Percentiles rank a stretch among this genome's conserved stretches.
Conservation (phyloP, 2,113 vertebrate species). For the Zosterops borbonicus region DNA sequence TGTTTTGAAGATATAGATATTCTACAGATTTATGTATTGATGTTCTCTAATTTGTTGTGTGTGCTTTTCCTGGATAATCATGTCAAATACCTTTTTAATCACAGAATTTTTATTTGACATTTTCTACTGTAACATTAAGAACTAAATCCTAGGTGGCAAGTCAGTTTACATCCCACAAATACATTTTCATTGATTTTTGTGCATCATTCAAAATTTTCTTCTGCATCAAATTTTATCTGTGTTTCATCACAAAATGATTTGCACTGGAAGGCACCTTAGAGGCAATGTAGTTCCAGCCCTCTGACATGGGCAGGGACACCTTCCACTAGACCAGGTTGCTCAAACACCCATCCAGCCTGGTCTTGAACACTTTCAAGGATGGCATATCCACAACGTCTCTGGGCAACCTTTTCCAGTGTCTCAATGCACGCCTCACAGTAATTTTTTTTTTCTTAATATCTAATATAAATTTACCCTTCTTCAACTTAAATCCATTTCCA, state of each 20-base stretch:
- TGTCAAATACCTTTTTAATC: not conserved
- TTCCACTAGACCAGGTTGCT: not conserved
- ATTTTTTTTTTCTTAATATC: not conserved
- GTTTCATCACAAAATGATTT: not conserved
- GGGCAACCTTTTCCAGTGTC: not conserved
- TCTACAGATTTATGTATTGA: not conserved
- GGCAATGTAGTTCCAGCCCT: not conserved
- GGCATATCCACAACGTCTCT: fast-evolving
- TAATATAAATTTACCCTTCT: not conserved
- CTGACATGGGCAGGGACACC: not conserved
- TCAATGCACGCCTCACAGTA: not conserved
- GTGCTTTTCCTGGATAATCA: not conserved
- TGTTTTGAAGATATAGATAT: not conserved
- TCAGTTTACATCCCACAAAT: not conserved
- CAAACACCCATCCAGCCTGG: not conserved
- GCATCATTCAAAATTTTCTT: not conserved
- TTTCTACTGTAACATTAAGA: not conserved
- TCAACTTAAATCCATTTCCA: not conserved
- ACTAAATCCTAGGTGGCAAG: not conserved
- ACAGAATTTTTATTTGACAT: not conserved
- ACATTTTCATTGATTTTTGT: not conserved
- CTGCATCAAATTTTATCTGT: not conserved
- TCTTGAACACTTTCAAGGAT: not conserved
- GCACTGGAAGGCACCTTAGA: not conserved
- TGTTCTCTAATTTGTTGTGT: not conserved